Conservation (phyloP, 2,888 invertebrate genomes). For the Drosophila paranaensis region DNA sequence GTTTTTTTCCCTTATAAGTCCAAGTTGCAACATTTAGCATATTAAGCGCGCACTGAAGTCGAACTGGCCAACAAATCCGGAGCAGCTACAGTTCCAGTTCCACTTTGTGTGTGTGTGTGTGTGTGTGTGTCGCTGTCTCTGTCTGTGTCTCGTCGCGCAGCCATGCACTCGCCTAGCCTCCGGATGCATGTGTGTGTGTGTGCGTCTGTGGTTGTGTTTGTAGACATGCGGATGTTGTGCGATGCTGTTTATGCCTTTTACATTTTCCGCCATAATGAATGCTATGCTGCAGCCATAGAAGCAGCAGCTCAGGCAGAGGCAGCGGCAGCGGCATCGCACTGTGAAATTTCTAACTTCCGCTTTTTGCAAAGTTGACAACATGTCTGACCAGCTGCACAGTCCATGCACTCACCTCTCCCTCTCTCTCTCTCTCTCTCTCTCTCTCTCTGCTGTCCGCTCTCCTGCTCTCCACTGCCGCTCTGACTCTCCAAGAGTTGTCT, state of each 20-base stretch:
- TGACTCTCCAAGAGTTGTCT: not conserved
- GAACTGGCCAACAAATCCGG: slow-evolving; percentile 45
- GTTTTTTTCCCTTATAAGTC: too few relatives aligned
- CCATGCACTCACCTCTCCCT: not conserved
- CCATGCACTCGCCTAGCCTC: slow-evolving; percentile 40
- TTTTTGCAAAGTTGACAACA: slow-evolving; percentile 78
- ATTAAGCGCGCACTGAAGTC: slow-evolving; percentile 58
- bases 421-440: not conserved
- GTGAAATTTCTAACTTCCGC: slow-evolving; percentile 77
- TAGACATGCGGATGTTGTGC: slow-evolving; percentile 71
- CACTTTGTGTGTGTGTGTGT: not conserved
- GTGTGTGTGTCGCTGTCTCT: slow-evolving; percentile 1
- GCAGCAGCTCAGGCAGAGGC: not conserved
- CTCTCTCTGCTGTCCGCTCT: not conserved
- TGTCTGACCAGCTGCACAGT: slow-evolving; percentile 53
- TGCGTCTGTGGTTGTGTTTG: slow-evolving; percentile 18
- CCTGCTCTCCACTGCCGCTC: not conserved
- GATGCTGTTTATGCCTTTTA: slow-evolving; percentile 77
- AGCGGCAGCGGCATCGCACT: slow-evolving; percentile 47
- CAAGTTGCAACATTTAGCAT: slow-evolving; percentile 69
- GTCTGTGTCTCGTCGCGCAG: slow-evolving; percentile 51
- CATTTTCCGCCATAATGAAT: slow-evolving; percentile 76
- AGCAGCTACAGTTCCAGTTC: slow-evolving; percentile 18
- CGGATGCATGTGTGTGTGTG: slow-evolving; percentile 40
- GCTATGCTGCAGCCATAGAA: slow-evolving; percentile 49